Evolutionary conservation across 2,113 vertebrate genomes (phyloP).

Genomic region (Loxodonta africana): DNA sequence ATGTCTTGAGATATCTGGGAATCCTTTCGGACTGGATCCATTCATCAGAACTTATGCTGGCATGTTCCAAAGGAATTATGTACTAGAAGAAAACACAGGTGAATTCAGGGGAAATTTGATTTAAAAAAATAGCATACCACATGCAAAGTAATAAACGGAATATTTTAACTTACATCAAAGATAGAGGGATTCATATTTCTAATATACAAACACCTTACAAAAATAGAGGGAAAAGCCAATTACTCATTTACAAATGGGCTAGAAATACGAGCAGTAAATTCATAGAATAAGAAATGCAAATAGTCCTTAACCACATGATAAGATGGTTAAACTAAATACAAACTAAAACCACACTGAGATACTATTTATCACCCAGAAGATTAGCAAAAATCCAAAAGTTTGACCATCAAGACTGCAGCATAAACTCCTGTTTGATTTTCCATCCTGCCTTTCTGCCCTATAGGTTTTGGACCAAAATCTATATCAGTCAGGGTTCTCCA

Average conservation of each 20-base stretch:
- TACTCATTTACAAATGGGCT: not conserved
- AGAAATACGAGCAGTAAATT: not conserved
- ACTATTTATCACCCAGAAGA: not conserved
- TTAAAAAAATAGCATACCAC: not conserved
- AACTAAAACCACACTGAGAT: not conserved
- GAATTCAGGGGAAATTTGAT: not conserved
- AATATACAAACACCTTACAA: not conserved
- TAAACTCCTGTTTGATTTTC: not conserved
- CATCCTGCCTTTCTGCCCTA: not conserved
- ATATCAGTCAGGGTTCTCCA: not conserved
- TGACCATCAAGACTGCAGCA: not conserved
- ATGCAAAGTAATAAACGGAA: not conserved
- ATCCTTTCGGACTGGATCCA: not conserved
- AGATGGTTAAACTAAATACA: not conserved
- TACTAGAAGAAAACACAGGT: not conserved
- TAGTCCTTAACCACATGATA: not conserved
- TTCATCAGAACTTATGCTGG: not conserved
- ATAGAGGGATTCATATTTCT: not conserved
- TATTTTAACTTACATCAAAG: not conserved
- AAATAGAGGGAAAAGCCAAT: not conserved
- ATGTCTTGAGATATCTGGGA: not conserved
- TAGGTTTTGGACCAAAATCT: not conserved
- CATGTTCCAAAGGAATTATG: not conserved
- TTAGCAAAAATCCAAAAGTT: not conserved
- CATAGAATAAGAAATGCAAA: not conserved